Evolutionary conservation across 2,113 vertebrate genomes (phyloP).

Genomic region (Hassar affinis): DNA sequence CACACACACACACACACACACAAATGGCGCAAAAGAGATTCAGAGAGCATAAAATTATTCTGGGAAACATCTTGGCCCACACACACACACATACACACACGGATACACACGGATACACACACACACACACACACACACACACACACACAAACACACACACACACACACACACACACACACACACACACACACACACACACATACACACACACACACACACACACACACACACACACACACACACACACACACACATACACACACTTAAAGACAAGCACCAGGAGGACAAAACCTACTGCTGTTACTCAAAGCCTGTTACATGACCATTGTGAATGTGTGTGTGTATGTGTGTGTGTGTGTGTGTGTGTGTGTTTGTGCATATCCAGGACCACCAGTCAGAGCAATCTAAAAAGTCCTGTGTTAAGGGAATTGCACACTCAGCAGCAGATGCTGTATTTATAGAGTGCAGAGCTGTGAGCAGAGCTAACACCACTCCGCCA

Average conservation of each 20-base stretch:
- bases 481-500: constrained; percentile 9
- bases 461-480: constrained; percentile 19
- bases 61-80: not conserved
- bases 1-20: constrained; percentile 18
- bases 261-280: not conserved
- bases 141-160: too few species aligned
- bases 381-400: constrained; percentile 37
- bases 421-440: constrained; percentile 40
- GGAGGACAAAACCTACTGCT: constrained; percentile 49
- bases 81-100: too few species aligned
- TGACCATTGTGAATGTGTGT: constrained; percentile 39
- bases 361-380: too few species aligned
- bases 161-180: too few species aligned
- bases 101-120: too few species aligned
- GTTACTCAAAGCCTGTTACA: constrained; percentile 14
- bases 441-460: constrained; percentile 43
- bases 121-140: too few species aligned
- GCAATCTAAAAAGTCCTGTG: constrained; percentile 17
- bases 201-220: too few species aligned
- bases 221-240: not conserved
- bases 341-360: constrained; percentile 50
- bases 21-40: not conserved
- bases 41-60: not conserved
- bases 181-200: too few species aligned
- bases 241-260: not conserved